Evolutionary conservation across 1,140 invertebrate species (phyloP), one percentile per base, ranked within the genome.

Genomic region (Aplysia californica): DNA sequence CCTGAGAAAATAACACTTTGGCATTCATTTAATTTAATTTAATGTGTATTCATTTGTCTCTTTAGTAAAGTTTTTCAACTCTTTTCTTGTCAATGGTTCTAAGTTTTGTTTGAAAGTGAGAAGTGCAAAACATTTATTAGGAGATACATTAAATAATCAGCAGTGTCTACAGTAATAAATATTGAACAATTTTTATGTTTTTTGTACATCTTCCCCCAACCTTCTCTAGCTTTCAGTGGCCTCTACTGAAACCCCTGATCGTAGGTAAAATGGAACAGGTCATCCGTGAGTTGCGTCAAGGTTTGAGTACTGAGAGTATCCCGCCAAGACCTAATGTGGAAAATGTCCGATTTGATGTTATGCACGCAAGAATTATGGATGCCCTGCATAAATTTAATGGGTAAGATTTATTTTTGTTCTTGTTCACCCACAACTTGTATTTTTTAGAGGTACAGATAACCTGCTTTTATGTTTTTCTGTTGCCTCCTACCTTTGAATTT

Each of bases 311-410:
- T 29, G 91, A 95, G 21, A 92, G 94, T 73, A 92, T 96, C 36
- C 93, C 95, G 21, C 92, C 93, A 21, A 95, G 94, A 84, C 96
- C 95, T 0, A 98, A 98, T 87, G 95, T 97, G 33, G 96, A 97
- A 83, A 92, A 94, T 20, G 97, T 97, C 80, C 95, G 96, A 85
- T 97, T 95, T 88, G 95, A 97, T 82, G 93, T 92, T 3, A 95
- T 97, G 94, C 96, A 96, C 85, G 93, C 93, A 66, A 94, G 94
- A 82, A 92, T 98, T 23, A 88, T 98, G 33, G 94, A 97, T 83
- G 92, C 94, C 36, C 88, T 98, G 0, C 96, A 98, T 81, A 93
- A 93, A 1, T 92, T 92, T 82, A 84, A 84, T 75, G 88, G 89
- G 89, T 91, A 85, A 81, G 75, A 15, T 50, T n/a, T n/a, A n/a